Conservation (phyloP, 2,888 invertebrate genomes). For the Dysmachus trigonus region DNA sequence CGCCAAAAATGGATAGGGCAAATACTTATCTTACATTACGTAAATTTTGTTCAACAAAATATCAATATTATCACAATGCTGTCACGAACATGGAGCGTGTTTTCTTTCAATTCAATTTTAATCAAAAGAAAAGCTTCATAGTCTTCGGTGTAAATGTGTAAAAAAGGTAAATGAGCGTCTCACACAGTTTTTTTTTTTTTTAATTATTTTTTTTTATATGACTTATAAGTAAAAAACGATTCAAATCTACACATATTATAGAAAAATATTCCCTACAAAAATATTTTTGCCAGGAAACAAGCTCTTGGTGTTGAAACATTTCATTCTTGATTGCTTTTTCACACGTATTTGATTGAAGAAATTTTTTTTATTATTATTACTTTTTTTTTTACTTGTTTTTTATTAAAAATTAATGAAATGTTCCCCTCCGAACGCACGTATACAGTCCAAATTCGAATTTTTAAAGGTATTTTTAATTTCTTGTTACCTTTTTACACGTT, state of each 20-base stretch:
- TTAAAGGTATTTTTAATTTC: background rate
- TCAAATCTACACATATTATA: constrained; percentile 15
- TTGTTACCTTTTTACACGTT: background rate
- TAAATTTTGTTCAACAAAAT: constrained; percentile 33
- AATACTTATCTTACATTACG: background rate
- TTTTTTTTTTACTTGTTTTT: too few relatives aligned
- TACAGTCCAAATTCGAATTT: constrained; percentile 37
- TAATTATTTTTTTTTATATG: too few relatives aligned
- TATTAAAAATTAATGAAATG: background rate
- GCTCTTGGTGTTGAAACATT: constrained; percentile 26
- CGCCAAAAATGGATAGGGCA: constrained; percentile 37
- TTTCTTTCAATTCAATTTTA: background rate
- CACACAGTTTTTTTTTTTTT: too few relatives aligned
- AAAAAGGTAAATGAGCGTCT: background rate
- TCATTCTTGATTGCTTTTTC: constrained; percentile 30
- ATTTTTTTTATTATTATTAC: too few relatives aligned
- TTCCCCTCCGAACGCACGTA: constrained; percentile 30
- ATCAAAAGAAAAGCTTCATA: constrained; percentile 1
- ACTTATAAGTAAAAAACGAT: constrained; percentile 13
- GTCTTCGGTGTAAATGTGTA: background rate
- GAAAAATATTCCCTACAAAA: constrained; percentile 13
- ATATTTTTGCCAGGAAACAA: constrained; percentile 21
- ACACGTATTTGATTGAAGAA: constrained; percentile 22
- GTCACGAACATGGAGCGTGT: constrained; percentile 32
- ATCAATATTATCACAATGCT: constrained; percentile 39